Conservation (phyloP, 2,888 invertebrate genomes). For the Dryocosmus kuriphilus region DNA sequence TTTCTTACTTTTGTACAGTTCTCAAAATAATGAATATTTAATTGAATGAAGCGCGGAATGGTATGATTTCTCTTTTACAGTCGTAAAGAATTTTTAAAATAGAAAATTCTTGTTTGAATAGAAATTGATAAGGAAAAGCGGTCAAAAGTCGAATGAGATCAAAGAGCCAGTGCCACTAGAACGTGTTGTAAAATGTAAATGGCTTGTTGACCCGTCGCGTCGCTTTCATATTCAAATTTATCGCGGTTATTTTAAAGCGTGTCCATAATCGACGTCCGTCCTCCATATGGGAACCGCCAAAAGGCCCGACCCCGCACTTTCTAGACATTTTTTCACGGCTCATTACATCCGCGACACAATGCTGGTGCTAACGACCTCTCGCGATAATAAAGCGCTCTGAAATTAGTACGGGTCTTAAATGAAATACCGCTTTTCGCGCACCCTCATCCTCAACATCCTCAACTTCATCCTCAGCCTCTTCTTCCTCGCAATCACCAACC, state of each 20-base stretch:
- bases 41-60: too few species aligned
- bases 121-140: not conserved
- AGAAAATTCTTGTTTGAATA: not conserved
- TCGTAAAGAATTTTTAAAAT: not conserved
- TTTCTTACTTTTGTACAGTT: too few species aligned
- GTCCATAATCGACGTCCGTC: conserved; percentile 24
- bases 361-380: conserved; percentile 53
- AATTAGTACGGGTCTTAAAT: conserved; percentile 37
- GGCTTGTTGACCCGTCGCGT: conserved; percentile 13
- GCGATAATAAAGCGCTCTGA: conserved; percentile 35
- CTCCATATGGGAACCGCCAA: conserved; percentile 23
- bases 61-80: too few species aligned
- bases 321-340: conserved; percentile 51
- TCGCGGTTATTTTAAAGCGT: conserved; percentile 27
- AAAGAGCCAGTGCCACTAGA: not conserved
- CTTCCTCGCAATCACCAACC: not conserved
- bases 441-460: not conserved
- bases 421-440: conserved; percentile 19
- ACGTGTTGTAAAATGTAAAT: conserved; percentile 23
- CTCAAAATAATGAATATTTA: too few species aligned
- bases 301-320: conserved; percentile 32
- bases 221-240: conserved; percentile 37
- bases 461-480: conserved; percentile 1
- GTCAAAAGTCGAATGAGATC: not conserved
- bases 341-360: conserved; percentile 52